Evolutionary conservation across 30 jellyfish, hydroid and myxozoan genomes (phyloP).

Genomic region (Cassiopea andromeda): DNA sequence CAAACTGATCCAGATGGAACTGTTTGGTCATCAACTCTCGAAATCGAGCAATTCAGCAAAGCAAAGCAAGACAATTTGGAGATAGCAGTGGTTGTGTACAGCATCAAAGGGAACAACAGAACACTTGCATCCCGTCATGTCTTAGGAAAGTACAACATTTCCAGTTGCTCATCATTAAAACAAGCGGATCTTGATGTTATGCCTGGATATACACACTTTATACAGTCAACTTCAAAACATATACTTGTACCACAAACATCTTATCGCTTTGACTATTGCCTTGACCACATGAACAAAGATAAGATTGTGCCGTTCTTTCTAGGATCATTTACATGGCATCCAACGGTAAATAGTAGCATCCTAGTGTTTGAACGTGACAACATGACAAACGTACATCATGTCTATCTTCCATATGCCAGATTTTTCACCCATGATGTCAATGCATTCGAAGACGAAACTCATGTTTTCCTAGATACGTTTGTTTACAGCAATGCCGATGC

Average conservation of each 20-base stretch:
- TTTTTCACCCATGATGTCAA: not conserved
- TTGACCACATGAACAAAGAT: not conserved
- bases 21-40: constrained; percentile 59
- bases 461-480: constrained; percentile 55
- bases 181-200: constrained; percentile 46
- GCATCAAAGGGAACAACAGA: constrained; percentile 34
- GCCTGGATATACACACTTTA: constrained; percentile 68
- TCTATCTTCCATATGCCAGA: no score
- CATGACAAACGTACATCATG: not conserved
- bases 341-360: constrained; percentile 62
- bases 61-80: not conserved
- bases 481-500: constrained; percentile 62
- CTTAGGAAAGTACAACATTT: constrained; percentile 51
- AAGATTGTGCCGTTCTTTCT: constrained; percentile 42
- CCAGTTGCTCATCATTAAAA: constrained; percentile 37
- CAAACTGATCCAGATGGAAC: constrained; percentile 70
- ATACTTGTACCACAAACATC: not conserved
- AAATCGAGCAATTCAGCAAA: constrained; percentile 11
- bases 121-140: constrained; percentile 52
- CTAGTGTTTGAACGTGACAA: constrained; percentile 47
- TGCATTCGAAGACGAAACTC: constrained; percentile 60
- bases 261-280: constrained; percentile 58
- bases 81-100: constrained; percentile 53
- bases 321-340: constrained; percentile 46
- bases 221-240: constrained; percentile 38